These are phyloP conservation scores for Nomada fucata DNA, from an alignment of 2,888 invertebrate genomes.

Conservation along the genomic window DNA sequence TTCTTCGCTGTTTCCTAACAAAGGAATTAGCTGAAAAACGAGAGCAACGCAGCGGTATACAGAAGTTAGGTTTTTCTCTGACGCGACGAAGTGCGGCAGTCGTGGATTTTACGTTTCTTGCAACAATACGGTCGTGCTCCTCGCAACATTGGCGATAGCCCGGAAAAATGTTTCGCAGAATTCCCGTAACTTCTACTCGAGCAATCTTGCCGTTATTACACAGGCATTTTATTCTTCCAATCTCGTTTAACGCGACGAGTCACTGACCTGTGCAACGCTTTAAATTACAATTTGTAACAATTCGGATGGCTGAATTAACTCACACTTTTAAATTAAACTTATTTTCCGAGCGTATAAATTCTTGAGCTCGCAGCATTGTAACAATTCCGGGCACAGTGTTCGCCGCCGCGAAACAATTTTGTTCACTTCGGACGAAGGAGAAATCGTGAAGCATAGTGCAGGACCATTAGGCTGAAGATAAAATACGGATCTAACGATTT, in stretches of 20 bases:
- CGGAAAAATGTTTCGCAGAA: slow-evolving; percentile 75
- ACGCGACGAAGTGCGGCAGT: slow-evolving; percentile 5
- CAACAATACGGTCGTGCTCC: slow-evolving; percentile 39
- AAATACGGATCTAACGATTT: no score
- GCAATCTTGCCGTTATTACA: slow-evolving; percentile 61
- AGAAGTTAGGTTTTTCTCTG: not conserved
- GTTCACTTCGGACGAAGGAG: no score
- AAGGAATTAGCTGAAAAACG: not conserved
- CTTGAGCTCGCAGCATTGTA: no score
- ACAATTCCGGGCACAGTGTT: no score
- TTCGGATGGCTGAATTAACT: not conserved
- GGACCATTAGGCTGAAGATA: no score
- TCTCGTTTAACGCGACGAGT: slow-evolving; percentile 27
- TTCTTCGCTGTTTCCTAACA: not conserved
- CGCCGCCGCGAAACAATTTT: no score
- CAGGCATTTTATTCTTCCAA: slow-evolving; percentile 66
- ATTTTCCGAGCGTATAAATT: no score
- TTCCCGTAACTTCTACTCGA: slow-evolving; percentile 61
- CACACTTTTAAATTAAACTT: no score
- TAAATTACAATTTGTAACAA: not conserved
- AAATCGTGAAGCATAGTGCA: no score
- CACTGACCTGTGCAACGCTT: slow-evolving; percentile 25
- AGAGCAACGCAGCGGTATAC: not conserved
- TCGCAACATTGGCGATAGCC: slow-evolving; percentile 14
- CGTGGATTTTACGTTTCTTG: slow-evolving; percentile 48